A percentile compares a stretch with the other conserved stretches of the same genome.
These are phyloP conservation scores for Periophthalmus modestus DNA, from an alignment of 2,113 vertebrate species.

Conservation along the genomic window DNA sequence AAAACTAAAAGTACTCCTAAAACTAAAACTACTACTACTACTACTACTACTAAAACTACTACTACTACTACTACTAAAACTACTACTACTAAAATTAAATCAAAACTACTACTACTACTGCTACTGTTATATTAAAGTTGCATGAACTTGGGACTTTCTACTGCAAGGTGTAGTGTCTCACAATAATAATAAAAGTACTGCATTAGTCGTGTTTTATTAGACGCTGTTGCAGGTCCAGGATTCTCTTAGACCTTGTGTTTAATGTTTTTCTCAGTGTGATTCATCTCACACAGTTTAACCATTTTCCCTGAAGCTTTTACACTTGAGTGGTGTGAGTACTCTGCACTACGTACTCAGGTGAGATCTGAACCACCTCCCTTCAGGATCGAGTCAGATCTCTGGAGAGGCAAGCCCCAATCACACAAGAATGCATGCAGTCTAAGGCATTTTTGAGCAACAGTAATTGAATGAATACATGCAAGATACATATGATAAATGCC, in stretches of 20 bases:
- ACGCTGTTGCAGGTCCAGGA: conserved; percentile 9
- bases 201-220: conserved; percentile 10
- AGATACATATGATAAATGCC: not conserved
- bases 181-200: not conserved
- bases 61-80: not conserved
- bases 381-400: not conserved
- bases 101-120: not conserved
- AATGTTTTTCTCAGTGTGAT: not conserved
- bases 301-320: no score
- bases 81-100: no score
- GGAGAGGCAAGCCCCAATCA: not conserved
- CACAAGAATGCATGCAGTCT: no score
- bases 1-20: no score
- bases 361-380: no score
- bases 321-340: no score
- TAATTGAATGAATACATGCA: not conserved
- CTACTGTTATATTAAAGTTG: no score
- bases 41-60: no score
- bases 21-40: no score
- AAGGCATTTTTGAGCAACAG: not conserved
- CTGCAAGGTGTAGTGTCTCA: not conserved
- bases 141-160: not conserved
- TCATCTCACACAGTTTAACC: not conserved
- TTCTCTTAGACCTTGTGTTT: conserved; percentile 14
- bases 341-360: no score